Percentiles rank a stretch among this genome's conserved stretches.
Evolutionary conservation across 37 sponge, comb jelly and placozoan species (phyloP).

Genomic region (Petrosia ficiformis): DNA sequence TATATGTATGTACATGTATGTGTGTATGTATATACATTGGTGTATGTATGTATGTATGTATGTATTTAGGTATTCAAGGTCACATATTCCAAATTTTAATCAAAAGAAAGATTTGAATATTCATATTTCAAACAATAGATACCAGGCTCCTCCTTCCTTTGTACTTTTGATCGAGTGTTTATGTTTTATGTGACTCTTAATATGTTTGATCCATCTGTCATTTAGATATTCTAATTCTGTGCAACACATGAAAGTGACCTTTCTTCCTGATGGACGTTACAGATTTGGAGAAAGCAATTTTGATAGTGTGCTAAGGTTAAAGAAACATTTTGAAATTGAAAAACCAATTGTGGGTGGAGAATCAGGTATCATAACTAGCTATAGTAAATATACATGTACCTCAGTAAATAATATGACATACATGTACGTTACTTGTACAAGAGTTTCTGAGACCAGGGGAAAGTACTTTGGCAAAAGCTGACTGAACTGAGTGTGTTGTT

Average conservation of each 20-base stretch:
- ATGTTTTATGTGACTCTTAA: background rate
- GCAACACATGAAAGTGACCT: slow-evolving; percentile 53
- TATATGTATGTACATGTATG: too few relatives aligned
- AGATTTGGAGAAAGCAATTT: slow-evolving; percentile 63
- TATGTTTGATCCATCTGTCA: too few relatives aligned
- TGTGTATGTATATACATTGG: too few relatives aligned
- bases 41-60: too few relatives aligned
- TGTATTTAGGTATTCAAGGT: too few relatives aligned
- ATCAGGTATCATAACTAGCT: slow-evolving; percentile 35
- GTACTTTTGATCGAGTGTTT: too few relatives aligned
- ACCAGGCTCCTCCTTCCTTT: too few relatives aligned
- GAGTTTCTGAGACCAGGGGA: background rate
- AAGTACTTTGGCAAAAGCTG: too few relatives aligned
- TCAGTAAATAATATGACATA: background rate
- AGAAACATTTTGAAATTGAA: slow-evolving; percentile 60
- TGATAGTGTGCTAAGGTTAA: slow-evolving; percentile 23
- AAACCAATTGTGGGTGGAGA: slow-evolving; percentile 61
- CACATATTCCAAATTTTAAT: too few relatives aligned
- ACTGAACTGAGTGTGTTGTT: too few relatives aligned
- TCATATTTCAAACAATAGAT: background rate
- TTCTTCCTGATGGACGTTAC: slow-evolving; percentile 10
- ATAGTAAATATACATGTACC: too few relatives aligned
- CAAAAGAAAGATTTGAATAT: too few relatives aligned
- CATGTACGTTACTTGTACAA: background rate
- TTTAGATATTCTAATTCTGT: slow-evolving; percentile 49